Evolutionary conservation across 2,113 vertebrate species (phyloP).

Genomic region (Camelus bactrianus): DNA sequence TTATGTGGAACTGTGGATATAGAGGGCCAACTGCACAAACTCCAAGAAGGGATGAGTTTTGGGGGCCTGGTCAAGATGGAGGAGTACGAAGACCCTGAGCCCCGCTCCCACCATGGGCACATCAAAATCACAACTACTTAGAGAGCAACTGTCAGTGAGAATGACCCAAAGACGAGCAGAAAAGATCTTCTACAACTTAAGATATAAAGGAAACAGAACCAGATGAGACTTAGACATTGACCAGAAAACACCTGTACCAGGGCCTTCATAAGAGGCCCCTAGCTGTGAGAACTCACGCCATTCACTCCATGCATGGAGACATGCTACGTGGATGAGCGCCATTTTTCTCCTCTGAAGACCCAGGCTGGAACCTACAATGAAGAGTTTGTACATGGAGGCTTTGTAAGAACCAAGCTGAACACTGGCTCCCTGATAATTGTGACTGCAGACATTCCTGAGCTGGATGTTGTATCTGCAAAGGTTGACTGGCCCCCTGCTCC

Average conservation of each 20-base stretch:
- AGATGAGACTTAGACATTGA: slow-evolving; percentile 92
- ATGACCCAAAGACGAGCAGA: too few relatives aligned
- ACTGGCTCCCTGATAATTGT: slow-evolving; percentile 92
- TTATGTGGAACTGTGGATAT: neutral
- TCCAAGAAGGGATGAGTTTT: too few relatives aligned
- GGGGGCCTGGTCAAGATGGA: too few relatives aligned
- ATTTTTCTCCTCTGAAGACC: slow-evolving; percentile 95
- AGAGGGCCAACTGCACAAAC: too few relatives aligned
- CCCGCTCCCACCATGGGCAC: too few relatives aligned
- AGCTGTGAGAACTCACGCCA: slow-evolving; percentile 91
- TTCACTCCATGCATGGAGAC: slow-evolving; percentile 96
- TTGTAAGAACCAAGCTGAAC: slow-evolving; percentile 97
- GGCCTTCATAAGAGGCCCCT: slow-evolving; percentile 95
- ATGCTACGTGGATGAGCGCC: slow-evolving; percentile 91
- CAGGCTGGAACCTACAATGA: slow-evolving; percentile 98
- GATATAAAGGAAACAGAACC: too few relatives aligned
- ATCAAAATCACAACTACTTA: too few relatives aligned
- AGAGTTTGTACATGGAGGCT: slow-evolving; percentile 98
- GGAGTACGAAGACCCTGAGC: too few relatives aligned
- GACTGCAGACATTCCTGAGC: slow-evolving; percentile 95
- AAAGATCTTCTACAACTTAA: too few relatives aligned
- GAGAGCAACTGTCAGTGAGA: too few relatives aligned
- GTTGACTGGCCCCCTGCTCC: slow-evolving; percentile 96
- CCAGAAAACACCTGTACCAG: slow-evolving; percentile 96
- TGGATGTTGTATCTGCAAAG: slow-evolving; percentile 98